phyloP scores from a whole-genome alignment of 2,113 vertebrate genomes.

The Oncorhynchus kisutch region DNA sequence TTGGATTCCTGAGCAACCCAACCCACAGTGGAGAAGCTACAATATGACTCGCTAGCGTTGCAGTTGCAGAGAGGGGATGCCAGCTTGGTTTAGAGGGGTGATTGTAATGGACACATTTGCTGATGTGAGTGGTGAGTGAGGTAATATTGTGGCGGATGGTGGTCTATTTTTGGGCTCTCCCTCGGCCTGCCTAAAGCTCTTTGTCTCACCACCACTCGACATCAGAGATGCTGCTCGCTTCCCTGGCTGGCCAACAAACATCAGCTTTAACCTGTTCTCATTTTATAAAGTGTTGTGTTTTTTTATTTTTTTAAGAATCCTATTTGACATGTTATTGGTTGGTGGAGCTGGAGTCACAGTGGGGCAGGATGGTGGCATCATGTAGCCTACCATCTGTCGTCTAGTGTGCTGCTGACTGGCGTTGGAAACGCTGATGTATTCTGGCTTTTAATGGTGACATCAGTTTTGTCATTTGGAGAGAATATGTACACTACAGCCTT shows the following conservation, averaged over 20 bases:
- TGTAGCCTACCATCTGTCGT: not conserved
- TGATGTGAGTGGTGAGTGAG: constrained; percentile 58
- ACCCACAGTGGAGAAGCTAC: constrained; percentile 22
- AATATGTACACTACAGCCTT: constrained; percentile 1
- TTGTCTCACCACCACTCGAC: constrained; percentile 39
- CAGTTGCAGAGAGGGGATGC: constrained; percentile 44
- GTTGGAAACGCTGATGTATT: no score
- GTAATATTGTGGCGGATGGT: constrained; percentile 42
- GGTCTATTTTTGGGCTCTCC: constrained; percentile 62
- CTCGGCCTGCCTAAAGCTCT: constrained; percentile 44
- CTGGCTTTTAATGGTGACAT: not conserved
- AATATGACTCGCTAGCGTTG: constrained; percentile 21
- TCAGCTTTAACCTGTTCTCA: not conserved
- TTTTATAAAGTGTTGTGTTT: constrained; percentile 25
- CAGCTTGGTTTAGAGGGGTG: constrained; percentile 47
- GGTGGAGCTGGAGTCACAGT: not conserved
- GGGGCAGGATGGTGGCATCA: not conserved
- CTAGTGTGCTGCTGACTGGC: no score
- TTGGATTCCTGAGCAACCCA: not conserved
- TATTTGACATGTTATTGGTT: constrained; percentile 1
- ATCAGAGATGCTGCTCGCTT: constrained; percentile 29
- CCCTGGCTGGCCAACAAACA: constrained; percentile 8
- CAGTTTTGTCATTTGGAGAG: constrained; percentile 2
- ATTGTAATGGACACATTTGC: constrained; percentile 62
- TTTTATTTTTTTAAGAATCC: not conserved